Evolutionary conservation across 2,113 vertebrate species (phyloP), one percentile per base, ranked within the genome.

Genomic region (Stegastes partitus): DNA sequence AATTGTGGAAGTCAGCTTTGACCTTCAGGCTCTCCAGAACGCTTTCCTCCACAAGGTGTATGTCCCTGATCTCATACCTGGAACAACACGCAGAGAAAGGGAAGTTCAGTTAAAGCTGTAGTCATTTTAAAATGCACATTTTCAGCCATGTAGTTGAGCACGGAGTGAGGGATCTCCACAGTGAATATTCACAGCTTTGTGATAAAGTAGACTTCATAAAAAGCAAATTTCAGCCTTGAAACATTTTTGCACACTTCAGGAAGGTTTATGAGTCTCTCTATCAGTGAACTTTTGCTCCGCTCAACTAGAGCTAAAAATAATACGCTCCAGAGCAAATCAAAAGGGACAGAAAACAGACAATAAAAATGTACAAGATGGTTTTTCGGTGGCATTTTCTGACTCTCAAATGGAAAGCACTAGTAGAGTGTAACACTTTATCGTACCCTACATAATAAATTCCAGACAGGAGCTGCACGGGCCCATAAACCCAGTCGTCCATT

Each of bases 61-160:
- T 90, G 89, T 99, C 98, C 0, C 96, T 95, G 89, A 99, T 99
- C 93, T 99, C 98, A 2, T 98, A 98, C 87, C 97, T 99, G 77
- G 2, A 16, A 18, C 49, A n/a, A 68, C 4, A 69, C 59, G 72
- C 11, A 45, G 16, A 50, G 8, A 61, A 16, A 62, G n/a, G 34
- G n/a, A 70, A 22, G 47, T 63, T 28, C 68, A 4, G 75, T 14
- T 42, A 74, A 76, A 59, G 55, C 34, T 54, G 69, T 26, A 44
- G 1, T 53, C 23, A 4, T 70, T 69, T 47, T 8, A 11, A 39
- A 63, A 64, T 59, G 28, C 59, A 51, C 0, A 73, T 68, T 77
- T 70, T 31, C 72, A 45, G 8, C 21, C 65, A 34, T 3, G 9
- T 31, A 44, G 21, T 62, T 63, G 49, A 19, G 11, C 39, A 7